These are phyloP conservation scores for Ptychadena robeensis DNA, from an alignment of 2,797 vertebrate genomes.

Conservation along the genomic window DNA sequence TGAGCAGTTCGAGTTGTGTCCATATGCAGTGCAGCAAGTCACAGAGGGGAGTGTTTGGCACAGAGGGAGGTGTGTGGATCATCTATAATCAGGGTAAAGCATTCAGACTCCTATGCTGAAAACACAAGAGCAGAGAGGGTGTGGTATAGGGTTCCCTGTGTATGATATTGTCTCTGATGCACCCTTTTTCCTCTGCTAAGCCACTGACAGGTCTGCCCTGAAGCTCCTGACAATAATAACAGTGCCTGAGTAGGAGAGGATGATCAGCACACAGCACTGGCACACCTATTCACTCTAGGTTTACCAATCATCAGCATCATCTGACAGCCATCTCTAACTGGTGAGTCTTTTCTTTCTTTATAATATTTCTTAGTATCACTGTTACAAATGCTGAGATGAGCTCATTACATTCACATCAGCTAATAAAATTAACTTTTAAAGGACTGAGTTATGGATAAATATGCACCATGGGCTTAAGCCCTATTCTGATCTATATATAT, in stretches of 20 bases:
- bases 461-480: too few relatives aligned
- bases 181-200: conserved; percentile 24
- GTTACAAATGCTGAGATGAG: background rate
- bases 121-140: conserved; percentile 43
- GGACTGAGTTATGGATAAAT: too few relatives aligned
- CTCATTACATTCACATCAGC: background rate
- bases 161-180: conserved; percentile 28
- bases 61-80: conserved; percentile 31
- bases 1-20: background rate
- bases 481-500: too few relatives aligned
- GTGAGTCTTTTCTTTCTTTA: conserved; percentile 28
- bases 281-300: conserved; percentile 24
- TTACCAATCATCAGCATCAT: background rate
- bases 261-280: conserved; percentile 26
- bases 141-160: conserved; percentile 53
- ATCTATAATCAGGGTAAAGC: conserved; percentile 20
- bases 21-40: conserved; percentile 4
- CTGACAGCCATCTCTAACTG: conserved; percentile 22
- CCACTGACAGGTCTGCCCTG: conserved; percentile 25
- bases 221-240: conserved; percentile 9
- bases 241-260: conserved; percentile 12
- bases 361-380: background rate
- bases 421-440: background rate
- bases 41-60: conserved; percentile 2
- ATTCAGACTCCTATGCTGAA: conserved; percentile 35